Evolutionary conservation across 1,140 invertebrate species (phyloP), one percentile per base, ranked within the genome.

Genomic region (Platyscapa corneri): DNA sequence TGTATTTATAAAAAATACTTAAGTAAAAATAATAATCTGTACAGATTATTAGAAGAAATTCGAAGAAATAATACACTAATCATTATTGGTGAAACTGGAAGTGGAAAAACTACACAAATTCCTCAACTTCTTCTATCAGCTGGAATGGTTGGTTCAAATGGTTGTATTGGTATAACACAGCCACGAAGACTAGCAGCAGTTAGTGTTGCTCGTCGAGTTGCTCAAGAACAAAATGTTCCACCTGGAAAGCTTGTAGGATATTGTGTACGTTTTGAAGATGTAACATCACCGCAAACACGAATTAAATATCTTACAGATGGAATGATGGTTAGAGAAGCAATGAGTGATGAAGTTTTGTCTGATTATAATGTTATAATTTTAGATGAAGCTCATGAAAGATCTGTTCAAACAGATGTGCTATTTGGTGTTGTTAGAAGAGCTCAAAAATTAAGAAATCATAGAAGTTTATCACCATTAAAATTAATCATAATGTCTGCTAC

Each of bases 321-420:
- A 85, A 99, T 99, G 97, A 93, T 99, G 87, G 93, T 99, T 0
- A 92, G 98, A 86, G 98, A 99, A 93, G 96, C 97, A 3, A 96
- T 98, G 91, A 91, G 92, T 84, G 96, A 97, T 92, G 95, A 95
- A 65, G 92, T 95, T 30, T 89, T 97, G 7, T 95, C 94, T 79
- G 95, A 95, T 86, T 99, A 99, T 92, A 96, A 95, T 30, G 93
- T 98, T 39, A 95, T 99, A 14, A 96, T 99, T 84, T 94, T 99
- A 76, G 99, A 99, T 93, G 99, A 99, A 93, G 98, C 98, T 75
- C 99, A 99, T 92, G 99, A 99, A 93, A 94, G 99, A 67, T 99
- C 98, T 0, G 95, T 99, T 0, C 97, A 98, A 88, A 99, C 98
- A 0, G 99, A 99, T 94, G 94, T 99, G 5, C 94, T 99, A 0